A percentile compares a stretch with the other conserved stretches of the same genome.
Evolutionary conservation across 2,113 vertebrate genomes (phyloP).

Genomic region (Hydrochoerus hydrochaeris): DNA sequence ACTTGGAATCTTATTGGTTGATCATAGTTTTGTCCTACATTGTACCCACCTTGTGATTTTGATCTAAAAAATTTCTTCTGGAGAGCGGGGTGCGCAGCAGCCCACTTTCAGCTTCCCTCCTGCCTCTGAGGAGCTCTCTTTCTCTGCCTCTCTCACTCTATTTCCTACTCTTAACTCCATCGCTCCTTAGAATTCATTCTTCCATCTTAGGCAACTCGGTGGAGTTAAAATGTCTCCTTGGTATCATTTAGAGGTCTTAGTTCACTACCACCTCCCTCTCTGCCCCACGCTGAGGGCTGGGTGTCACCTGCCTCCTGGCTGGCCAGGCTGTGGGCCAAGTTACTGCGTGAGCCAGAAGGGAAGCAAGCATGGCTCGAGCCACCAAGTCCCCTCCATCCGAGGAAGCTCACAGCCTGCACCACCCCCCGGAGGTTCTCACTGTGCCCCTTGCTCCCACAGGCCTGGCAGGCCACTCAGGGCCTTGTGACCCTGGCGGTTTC

Average conservation of each 20-base stretch:
- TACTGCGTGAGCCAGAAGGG: too few species aligned
- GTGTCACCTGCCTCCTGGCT: not conserved
- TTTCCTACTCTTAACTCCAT: not conserved
- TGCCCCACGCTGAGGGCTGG: not conserved
- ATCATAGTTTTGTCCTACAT: too few species aligned
- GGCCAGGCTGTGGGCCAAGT: too few species aligned
- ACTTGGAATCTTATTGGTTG: too few species aligned
- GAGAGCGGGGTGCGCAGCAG: too few species aligned
- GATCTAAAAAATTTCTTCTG: too few species aligned
- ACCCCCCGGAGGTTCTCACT: too few species aligned
- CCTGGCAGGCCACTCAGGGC: not conserved
- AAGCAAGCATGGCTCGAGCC: too few species aligned
- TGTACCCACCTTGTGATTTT: too few species aligned
- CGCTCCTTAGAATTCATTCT: not conserved
- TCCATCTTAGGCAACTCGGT: not conserved
- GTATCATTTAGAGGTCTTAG: not conserved
- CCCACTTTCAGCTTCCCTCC: not conserved
- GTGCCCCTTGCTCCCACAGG: not conserved
- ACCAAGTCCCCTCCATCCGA: not conserved
- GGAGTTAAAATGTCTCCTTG: not conserved
- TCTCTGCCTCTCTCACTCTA: not conserved
- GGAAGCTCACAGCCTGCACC: fast-evolving
- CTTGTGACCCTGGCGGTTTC: not conserved
- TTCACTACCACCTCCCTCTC: not conserved
- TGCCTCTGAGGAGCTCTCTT: not conserved